Percentiles rank a stretch among this genome's conserved stretches.
Conservation (phyloP, 2,113 vertebrate species). For the Aptenodytes patagonicus region DNA sequence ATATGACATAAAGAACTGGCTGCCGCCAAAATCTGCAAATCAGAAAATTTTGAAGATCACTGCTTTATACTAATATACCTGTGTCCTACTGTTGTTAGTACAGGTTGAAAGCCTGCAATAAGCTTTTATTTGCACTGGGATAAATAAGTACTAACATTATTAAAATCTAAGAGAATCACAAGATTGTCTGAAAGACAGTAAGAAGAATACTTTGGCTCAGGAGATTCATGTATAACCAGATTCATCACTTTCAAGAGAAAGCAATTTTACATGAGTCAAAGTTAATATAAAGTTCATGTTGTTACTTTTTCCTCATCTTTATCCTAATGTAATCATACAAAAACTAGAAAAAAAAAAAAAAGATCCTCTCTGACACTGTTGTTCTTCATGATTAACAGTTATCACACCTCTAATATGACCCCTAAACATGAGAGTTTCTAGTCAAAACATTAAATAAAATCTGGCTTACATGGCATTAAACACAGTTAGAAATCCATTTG, state of each 20-base stretch:
- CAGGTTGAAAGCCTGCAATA: neutral
- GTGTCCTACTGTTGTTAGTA: neutral
- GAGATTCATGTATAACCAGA: neutral
- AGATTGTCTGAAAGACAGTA: neutral
- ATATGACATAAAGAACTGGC: neutral
- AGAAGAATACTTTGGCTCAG: neutral
- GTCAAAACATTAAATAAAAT: neutral
- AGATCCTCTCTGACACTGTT: neutral
- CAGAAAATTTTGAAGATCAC: neutral
- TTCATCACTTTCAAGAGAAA: neutral
- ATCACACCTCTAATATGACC: neutral
- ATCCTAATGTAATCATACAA: neutral
- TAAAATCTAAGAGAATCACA: neutral
- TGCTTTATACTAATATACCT: neutral
- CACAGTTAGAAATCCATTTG: neutral
- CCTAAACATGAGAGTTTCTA: neutral
- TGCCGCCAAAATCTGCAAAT: neutral
- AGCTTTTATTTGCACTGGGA: neutral
- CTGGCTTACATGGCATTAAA: neutral
- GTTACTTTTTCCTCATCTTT: neutral
- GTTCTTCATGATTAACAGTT: neutral
- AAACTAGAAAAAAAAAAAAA: neutral
- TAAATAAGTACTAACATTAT: neutral
- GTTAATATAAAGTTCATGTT: neutral
- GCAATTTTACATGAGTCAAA: neutral